A percentile compares a stretch with the other conserved stretches of the same genome.
Conservation (phyloP, 1,140 invertebrate species). For the Drosophila nigrodunni region DNA sequence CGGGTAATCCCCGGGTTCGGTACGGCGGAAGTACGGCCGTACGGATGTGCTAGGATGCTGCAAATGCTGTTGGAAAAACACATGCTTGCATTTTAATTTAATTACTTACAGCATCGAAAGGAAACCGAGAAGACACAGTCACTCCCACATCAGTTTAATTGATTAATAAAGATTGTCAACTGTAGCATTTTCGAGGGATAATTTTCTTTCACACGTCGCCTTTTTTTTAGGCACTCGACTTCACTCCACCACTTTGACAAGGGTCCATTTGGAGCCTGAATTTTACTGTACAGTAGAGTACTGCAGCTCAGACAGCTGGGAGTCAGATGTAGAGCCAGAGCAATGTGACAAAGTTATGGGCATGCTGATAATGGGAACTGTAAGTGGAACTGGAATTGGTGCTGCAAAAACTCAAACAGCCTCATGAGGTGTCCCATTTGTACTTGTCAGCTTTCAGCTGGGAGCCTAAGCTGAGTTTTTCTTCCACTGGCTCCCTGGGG, state of each 20-base stretch:
- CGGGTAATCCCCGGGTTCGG: conserved; percentile 63
- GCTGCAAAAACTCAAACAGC: conserved; percentile 22
- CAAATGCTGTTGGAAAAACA: conserved; percentile 58
- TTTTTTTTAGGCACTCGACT: conserved; percentile 2
- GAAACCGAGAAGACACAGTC: conserved; percentile 48
- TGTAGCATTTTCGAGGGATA: conserved; percentile 47
- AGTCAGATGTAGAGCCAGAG: conserved; percentile 63
- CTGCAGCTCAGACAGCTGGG: conserved; percentile 51
- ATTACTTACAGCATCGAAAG: conserved; percentile 78
- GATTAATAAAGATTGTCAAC: conserved; percentile 80
- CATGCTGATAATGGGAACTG: conserved; percentile 51
- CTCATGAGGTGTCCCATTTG: conserved; percentile 44
- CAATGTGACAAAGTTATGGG: conserved; percentile 46
- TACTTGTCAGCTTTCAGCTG: conserved; percentile 27
- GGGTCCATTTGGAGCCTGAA: conserved; percentile 38
- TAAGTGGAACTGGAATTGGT: not conserved
- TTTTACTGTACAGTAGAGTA: too few relatives aligned
- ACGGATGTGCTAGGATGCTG: conserved; percentile 32
- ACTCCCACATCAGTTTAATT: conserved; percentile 67
- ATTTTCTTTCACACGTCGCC: conserved; percentile 64
- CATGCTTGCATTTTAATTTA: conserved; percentile 82
- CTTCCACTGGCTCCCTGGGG: not conserved
- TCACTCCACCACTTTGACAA: conserved; percentile 46
- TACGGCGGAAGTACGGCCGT: conserved; percentile 23
- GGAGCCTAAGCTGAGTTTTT: conserved; percentile 15